Percentiles rank a stretch among this genome's conserved stretches.
These are phyloP conservation scores for Corythornis madagascariensis DNA, from an alignment of 2,113 vertebrate species.

Conservation along the genomic window DNA sequence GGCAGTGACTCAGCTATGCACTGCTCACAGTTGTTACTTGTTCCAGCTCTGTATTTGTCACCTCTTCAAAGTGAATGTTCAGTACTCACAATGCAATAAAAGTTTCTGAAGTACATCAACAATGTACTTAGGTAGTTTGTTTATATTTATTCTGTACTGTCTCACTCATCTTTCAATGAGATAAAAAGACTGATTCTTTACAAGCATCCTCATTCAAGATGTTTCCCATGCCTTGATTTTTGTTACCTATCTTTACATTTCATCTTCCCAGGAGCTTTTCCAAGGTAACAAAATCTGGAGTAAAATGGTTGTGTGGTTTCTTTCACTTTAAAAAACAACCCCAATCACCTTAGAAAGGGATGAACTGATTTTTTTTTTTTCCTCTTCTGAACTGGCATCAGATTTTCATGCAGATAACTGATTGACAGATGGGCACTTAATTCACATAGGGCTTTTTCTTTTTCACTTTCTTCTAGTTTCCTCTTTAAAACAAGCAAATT, in stretches of 20 bases:
- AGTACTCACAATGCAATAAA: not conserved
- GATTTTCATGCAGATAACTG: not conserved
- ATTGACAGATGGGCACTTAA: not conserved
- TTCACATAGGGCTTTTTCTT: not conserved
- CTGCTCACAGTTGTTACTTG: not conserved
- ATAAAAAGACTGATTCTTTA: not conserved
- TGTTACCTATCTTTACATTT: not conserved
- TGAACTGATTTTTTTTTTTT: not conserved
- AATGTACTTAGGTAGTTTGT: not conserved
- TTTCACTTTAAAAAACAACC: not conserved
- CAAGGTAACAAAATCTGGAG: not conserved
- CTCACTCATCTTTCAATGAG: not conserved
- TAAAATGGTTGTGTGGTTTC: not conserved
- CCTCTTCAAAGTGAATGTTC: not conserved
- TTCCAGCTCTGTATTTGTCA: not conserved
- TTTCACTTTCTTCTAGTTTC: not conserved
- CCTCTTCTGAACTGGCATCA: not conserved
- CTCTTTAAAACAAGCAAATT: not conserved
- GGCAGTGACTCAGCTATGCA: not conserved
- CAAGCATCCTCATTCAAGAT: not conserved
- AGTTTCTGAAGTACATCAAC: not conserved
- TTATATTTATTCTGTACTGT: not conserved
- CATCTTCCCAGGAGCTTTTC: not conserved
- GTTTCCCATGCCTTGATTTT: not conserved
- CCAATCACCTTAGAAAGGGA: not conserved